Percentiles rank a stretch among this genome's conserved stretches.
These are phyloP conservation scores for Catamblyrhynchus diadema DNA, from an alignment of 2,797 vertebrate genomes.

Conservation along the genomic window DNA sequence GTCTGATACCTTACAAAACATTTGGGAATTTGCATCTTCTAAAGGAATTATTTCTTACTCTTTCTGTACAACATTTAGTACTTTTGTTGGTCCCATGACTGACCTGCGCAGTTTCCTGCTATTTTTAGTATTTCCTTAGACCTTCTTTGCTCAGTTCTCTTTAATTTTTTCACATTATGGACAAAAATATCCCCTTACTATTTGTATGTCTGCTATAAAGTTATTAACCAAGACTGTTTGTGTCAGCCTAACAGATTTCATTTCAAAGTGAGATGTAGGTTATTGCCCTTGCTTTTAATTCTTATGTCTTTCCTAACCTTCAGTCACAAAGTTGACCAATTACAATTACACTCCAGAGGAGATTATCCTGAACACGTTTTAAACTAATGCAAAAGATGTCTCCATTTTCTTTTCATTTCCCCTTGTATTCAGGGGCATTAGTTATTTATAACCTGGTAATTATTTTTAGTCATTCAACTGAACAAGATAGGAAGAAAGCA, in stretches of 20 bases:
- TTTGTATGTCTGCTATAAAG: neutral
- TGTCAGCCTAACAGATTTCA: neutral
- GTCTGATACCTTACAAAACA: neutral
- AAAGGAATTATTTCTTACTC: neutral
- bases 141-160: neutral
- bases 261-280: neutral
- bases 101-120: neutral
- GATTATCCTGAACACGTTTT: conserved; percentile 4
- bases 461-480: conserved; percentile 6
- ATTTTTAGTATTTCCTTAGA: neutral
- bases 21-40: neutral
- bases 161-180: neutral
- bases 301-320: neutral
- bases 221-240: neutral
- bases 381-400: conserved; percentile 18
- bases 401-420: conserved; percentile 24
- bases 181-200: neutral
- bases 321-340: neutral
- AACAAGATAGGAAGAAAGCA: neutral
- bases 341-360: neutral
- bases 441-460: conserved; percentile 44
- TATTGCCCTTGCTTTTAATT: neutral
- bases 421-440: conserved; percentile 8
- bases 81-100: neutral
- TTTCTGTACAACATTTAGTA: neutral